Conservation (phyloP, 2,888 invertebrate genomes). For the Torymus texanus region DNA sequence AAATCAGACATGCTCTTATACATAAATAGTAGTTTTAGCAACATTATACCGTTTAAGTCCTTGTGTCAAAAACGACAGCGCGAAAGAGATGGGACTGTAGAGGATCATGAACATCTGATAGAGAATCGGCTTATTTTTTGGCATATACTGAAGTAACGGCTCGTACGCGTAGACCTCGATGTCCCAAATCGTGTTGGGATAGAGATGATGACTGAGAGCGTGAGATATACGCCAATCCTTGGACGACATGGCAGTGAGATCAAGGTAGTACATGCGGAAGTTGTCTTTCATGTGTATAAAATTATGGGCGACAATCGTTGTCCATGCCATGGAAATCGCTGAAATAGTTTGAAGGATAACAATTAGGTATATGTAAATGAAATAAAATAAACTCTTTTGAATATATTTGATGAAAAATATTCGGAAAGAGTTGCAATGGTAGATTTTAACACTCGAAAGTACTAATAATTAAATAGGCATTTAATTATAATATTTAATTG, state of each 20-base stretch:
- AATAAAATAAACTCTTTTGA: too few species aligned
- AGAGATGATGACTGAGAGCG: conserved; percentile 86
- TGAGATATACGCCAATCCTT: conserved; percentile 86
- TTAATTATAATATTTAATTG: too few species aligned
- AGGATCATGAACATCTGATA: conserved; percentile 77
- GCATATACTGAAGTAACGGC: conserved; percentile 82
- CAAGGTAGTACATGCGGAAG: conserved; percentile 87
- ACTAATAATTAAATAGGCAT: too few species aligned
- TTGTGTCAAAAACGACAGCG: conserved; percentile 70
- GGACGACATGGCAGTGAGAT: conserved; percentile 82
- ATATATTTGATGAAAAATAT: too few species aligned
- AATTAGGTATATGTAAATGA: not conserved
- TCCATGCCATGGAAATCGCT: conserved; percentile 70
- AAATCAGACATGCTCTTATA: too few species aligned
- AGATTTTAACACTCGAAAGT: too few species aligned
- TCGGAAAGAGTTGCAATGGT: too few species aligned
- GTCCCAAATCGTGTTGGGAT: conserved; percentile 86
- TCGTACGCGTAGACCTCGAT: conserved; percentile 83
- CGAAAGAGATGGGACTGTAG: conserved; percentile 76
- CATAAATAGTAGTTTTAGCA: too few species aligned
- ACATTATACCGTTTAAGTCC: conserved; percentile 75
- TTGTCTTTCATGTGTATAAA: conserved; percentile 86
- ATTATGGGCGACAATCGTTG: conserved; percentile 83
- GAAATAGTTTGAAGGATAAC: not conserved
- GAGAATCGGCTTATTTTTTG: conserved; percentile 75